phyloP scores from a whole-genome alignment of 1,140 invertebrate genomes.

The Bathynomus jamesi region DNA sequence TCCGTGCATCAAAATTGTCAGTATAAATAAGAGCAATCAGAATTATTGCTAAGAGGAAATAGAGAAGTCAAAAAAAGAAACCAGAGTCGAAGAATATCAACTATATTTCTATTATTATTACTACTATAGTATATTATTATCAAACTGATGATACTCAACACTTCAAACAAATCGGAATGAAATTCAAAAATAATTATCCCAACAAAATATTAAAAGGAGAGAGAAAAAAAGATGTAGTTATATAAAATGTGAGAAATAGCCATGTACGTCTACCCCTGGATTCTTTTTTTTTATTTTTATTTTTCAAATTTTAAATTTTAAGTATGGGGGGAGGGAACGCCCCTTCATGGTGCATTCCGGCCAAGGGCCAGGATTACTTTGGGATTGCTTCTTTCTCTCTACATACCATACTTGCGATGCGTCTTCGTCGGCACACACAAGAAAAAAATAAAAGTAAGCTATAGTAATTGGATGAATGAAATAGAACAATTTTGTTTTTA shows the following conservation, averaged over 20 bases:
- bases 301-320: neutral
- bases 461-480: neutral
- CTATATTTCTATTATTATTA: too few species aligned
- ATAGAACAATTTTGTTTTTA: neutral
- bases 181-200: too few species aligned
- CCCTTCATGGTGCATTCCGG: neutral
- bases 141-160: too few species aligned
- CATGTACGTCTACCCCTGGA: neutral
- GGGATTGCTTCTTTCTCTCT: neutral
- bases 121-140: too few species aligned
- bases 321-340: neutral
- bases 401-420: neutral
- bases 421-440: neutral
- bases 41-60: neutral
- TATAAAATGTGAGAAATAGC: too few species aligned
- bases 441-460: constrained; percentile 1
- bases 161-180: too few species aligned
- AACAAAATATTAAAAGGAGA: too few species aligned
- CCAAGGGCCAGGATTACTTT: neutral
- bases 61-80: neutral
- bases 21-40: constrained; percentile 16
- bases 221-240: too few species aligned
- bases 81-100: too few species aligned
- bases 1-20: constrained; percentile 38
- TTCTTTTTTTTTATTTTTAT: neutral